phyloP scores from a whole-genome alignment of 2,888 invertebrate genomes.

The Imbricaverruca yamaguchii region DNA sequence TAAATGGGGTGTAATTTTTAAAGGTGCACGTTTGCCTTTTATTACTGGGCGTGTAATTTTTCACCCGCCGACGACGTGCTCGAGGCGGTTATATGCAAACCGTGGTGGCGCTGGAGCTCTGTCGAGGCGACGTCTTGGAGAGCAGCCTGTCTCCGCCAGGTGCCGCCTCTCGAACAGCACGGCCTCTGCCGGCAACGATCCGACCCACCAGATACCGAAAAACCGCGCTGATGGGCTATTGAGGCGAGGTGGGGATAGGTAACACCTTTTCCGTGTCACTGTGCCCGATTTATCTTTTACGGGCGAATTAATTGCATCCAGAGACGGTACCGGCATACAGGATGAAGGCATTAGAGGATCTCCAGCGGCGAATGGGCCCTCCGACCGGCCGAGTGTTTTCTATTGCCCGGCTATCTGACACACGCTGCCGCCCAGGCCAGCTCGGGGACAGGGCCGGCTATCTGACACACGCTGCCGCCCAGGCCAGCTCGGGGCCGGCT shows the following conservation, averaged over 20 bases:
- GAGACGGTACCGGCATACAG: neutral
- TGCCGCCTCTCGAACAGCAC: neutral
- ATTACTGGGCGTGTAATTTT: slow-evolving; percentile 13
- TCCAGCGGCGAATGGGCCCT: neutral
- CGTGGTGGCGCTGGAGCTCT: neutral
- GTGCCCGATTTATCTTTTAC: neutral
- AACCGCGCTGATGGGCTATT: slow-evolving; percentile 8
- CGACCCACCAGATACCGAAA: neutral
- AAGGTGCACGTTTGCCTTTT: slow-evolving; percentile 22
- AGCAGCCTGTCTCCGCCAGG: neutral
- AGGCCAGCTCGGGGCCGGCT: neutral
- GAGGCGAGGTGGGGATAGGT: neutral
- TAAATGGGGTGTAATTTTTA: slow-evolving; percentile 22
- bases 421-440: neutral
- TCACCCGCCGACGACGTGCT: neutral
- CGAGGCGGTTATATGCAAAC: neutral
- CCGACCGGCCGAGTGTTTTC: neutral
- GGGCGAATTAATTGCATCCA: slow-evolving; percentile 15
- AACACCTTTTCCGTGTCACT: slow-evolving; percentile 17
- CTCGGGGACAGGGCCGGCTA: neutral
- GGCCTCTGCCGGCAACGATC: neutral
- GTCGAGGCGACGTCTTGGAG: too few species aligned
- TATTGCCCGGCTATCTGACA: neutral
- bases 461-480: neutral
- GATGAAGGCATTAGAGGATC: neutral